These are phyloP conservation scores for Belonocnema kinseyi DNA, from an alignment of 1,140 invertebrate genomes.

Conservation along the genomic window DNA sequence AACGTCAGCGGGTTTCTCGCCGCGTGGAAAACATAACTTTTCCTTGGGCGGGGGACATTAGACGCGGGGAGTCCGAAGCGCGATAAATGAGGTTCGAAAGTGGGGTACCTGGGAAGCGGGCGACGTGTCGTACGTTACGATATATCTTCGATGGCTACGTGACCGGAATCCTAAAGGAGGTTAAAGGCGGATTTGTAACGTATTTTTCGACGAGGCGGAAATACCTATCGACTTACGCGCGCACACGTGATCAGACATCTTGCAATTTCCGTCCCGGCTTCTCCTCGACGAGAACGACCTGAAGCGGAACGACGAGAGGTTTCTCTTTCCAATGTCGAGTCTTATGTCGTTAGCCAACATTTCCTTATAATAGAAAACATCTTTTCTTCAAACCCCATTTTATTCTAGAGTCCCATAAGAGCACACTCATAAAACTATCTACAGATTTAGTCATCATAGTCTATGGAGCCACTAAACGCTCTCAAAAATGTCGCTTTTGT, in stretches of 20 bases:
- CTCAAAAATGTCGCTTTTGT: too few species aligned
- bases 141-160: slow-evolving; percentile 65
- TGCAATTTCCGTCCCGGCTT: slow-evolving; percentile 57
- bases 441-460: too few species aligned
- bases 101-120: slow-evolving; percentile 64
- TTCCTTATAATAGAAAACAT: neutral
- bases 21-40: slow-evolving; percentile 56
- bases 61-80: slow-evolving; percentile 52
- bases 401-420: neutral
- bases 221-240: slow-evolving; percentile 58
- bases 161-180: slow-evolving; percentile 60
- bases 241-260: slow-evolving; percentile 55
- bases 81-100: slow-evolving; percentile 69
- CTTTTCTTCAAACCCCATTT: neutral
- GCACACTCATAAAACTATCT: neutral
- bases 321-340: slow-evolving; percentile 3
- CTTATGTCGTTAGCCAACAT: slow-evolving; percentile 7
- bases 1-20: slow-evolving; percentile 48
- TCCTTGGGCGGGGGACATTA: slow-evolving; percentile 46
- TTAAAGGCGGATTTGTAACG: slow-evolving; percentile 68
- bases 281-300: slow-evolving; percentile 40
- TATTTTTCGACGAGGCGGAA: slow-evolving; percentile 63
- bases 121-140: slow-evolving; percentile 63
- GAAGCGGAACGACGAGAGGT: slow-evolving; percentile 18
- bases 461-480: neutral